phyloP scores from a whole-genome alignment of 2,888 invertebrate species.

The Galerucella nymphaeae region DNA sequence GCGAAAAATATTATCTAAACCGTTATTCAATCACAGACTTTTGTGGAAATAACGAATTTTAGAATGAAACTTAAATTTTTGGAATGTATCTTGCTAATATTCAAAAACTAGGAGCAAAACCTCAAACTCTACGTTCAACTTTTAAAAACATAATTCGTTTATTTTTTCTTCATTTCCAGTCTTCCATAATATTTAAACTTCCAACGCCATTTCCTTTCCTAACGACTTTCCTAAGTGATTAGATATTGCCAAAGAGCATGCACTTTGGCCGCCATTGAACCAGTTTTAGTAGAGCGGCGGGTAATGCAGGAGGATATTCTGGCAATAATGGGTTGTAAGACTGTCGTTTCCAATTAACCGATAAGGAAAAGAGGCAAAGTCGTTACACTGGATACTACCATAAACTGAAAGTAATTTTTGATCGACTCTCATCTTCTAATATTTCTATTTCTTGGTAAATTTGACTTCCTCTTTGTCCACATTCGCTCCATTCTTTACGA shows the following conservation, averaged over 20 bases:
- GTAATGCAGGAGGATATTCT: slow-evolving; percentile 25
- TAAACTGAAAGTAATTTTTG: neutral
- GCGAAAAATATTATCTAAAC: neutral
- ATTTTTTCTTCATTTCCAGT: neutral
- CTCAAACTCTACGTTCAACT: no score
- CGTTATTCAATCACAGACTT: neutral
- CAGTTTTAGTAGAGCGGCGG: slow-evolving; percentile 7
- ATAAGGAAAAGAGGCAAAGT: slow-evolving; percentile 33
- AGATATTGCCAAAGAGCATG: slow-evolving; percentile 39
- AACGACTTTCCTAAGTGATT: slow-evolving; percentile 39
- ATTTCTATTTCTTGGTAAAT: no score
- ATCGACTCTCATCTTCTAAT: neutral
- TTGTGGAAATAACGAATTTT: neutral
- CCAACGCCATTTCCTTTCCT: slow-evolving; percentile 14
- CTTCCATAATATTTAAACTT: slow-evolving; percentile 15
- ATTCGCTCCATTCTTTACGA: no score
- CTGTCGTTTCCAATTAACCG: slow-evolving; percentile 33
- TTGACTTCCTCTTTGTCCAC: no score
- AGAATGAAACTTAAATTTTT: no score
- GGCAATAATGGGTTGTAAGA: slow-evolving; percentile 35
- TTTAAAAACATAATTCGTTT: neutral
- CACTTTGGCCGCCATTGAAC: slow-evolving; percentile 35
- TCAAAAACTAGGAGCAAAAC: no score
- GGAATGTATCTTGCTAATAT: no score
- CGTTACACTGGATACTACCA: neutral